Base-by-base conservation (phyloP, 2,888 invertebrate species). In the Hirtodrosophila cameraria region DNA sequence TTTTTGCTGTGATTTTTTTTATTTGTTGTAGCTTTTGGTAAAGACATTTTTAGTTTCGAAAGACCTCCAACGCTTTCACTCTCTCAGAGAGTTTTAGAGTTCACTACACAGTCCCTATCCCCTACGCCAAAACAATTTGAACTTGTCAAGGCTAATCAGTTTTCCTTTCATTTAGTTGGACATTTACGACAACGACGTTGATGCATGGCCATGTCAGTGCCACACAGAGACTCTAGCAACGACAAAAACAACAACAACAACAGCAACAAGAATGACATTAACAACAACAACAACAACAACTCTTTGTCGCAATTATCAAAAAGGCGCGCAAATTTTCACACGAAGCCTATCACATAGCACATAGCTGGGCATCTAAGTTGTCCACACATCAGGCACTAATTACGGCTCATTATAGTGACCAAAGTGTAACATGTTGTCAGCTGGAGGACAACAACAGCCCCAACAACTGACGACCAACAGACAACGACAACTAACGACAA, bases 331-430 rank as follows among this genome's bases (percentile, higher is more conserved):
- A 67, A 67, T 78, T 84, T 82, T 84, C 84, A 76, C 82, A 82
- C 81, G 81, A 78, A 72, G 68, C 64, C 64, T 60, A 64, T 72
- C 58, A 23, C 23, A 75, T 73, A 64, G 35, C 54, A 62, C 50
- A 73, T 72, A 57, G 76, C 50, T 58, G 33, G 43, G 52, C 61
- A 65, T 75, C 64, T 57, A 50, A 57, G 64, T 62, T 68, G 78
- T 75, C 58, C 75, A 71, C 80, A 75, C 72, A 79, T 70, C 75
- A 62, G 68, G 68, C 82, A 86, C 83, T 86, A 83, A 83, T 83
- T 83, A 86, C 82, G 84, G 82, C 83, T 83, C 83, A 83, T 83
- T 83, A 83, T 85, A 74, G 87, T 83, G 87, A 82, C 83, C 87
- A 86, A 83, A 83, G 83, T 83, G 83, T 83, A 83, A 76, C 83